Evolutionary conservation across 2,797 vertebrate species (phyloP), one percentile per base, ranked within the genome.

Genomic region (Melanotaenia boesemani): DNA sequence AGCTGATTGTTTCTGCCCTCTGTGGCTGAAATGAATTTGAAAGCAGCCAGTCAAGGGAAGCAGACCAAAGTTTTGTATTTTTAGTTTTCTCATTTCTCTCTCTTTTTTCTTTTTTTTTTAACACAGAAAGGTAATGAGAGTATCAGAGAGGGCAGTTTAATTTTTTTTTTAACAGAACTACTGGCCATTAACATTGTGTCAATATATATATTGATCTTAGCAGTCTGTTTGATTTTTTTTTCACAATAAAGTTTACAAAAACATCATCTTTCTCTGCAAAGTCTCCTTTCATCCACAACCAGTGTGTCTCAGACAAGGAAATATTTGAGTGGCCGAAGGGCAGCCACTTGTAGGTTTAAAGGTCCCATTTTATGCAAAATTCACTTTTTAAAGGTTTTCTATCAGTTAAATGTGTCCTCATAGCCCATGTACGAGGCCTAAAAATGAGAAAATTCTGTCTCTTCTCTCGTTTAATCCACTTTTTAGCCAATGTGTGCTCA

Each of bases 41-140:
- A 88, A 84, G 74, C 88, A 91, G 90, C 88, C 88, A 91, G 86
- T 83, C 83, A 93, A 92, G 87, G 92, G 88, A 94, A 93, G 91
- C 93, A 95, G 95, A 96, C 95, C 95, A 96, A 96, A 95, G 95
- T 96, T 95, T 94, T 95, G 90, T 95, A 93, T 90, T 92, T 95
- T 95, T 86, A 77, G 89, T 93, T 94, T 91, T 91, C 75, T 89
- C 89, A 84, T 91, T 94, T 93, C 83, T 87, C 77, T 89, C 81
- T 87, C 92, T 88, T 87, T 92, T 84, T 77, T 87, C 56, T 16
- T 28, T 56, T 26, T 28, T 9, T 26, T 24, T 55, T 11, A 28
- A 16, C 13, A 28, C 26, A 9, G 24, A 56, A 80, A 72, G 60
- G 41, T 66, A 78, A 82, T 83, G 55, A 85, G 76, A 77, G 89